phyloP scores from a whole-genome alignment of 2,888 invertebrate species.

The Polydrusus tereticollis region DNA sequence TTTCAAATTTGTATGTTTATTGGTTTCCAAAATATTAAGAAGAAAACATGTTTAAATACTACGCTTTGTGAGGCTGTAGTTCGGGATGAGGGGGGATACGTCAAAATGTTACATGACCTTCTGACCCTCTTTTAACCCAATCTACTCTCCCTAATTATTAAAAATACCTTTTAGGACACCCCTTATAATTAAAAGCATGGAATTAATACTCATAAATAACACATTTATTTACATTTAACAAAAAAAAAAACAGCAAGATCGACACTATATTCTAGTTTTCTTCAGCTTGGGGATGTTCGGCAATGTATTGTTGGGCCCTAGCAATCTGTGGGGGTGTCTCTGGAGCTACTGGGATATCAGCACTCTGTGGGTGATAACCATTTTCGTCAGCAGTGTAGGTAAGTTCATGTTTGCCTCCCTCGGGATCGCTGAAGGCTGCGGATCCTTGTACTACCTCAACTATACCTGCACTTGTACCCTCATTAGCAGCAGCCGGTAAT shows the following conservation, averaged over 20 bases:
- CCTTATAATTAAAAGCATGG: no score
- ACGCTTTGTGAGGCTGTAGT: no score
- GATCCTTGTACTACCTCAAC: slow-evolving; percentile 27
- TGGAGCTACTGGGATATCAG: slow-evolving; percentile 66
- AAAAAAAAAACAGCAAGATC: not conserved
- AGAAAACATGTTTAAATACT: no score
- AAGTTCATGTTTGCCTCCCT: slow-evolving; percentile 68
- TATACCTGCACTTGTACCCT: not conserved
- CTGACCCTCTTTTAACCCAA: no score
- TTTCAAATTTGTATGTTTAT: no score
- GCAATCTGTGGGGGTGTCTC: slow-evolving; percentile 67
- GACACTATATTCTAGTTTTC: not conserved
- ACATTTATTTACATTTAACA: not conserved
- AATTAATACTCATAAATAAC: not conserved
- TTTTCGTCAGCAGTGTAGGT: slow-evolving; percentile 70
- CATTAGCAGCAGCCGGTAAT: not conserved
- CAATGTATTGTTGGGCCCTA: slow-evolving; percentile 70
- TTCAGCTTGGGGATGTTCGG: slow-evolving; percentile 62
- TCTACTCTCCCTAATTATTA: no score
- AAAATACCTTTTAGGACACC: no score
- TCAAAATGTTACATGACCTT: no score
- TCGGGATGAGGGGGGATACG: no score
- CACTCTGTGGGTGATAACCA: slow-evolving; percentile 68
- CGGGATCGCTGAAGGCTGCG: slow-evolving; percentile 65
- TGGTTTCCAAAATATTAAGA: no score